Evolutionary conservation across 23 tunicate species (phyloP), one percentile per base, ranked within the genome.

Genomic region (Phallusia fumigata): DNA sequence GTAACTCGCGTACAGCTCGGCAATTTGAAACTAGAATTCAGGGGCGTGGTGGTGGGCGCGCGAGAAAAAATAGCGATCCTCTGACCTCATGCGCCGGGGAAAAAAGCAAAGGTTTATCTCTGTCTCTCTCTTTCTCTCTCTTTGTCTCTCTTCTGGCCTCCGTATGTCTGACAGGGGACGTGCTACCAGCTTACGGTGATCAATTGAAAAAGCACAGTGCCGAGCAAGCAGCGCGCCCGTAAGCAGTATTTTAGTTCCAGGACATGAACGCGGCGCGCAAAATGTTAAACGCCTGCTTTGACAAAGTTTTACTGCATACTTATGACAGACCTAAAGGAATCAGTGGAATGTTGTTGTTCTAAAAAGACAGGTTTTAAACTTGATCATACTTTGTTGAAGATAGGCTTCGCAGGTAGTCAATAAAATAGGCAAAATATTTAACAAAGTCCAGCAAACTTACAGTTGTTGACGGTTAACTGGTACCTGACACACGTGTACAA

Each of bases 101-200:
- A 58, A 58, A 58, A 58, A 58, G 69, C 69, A 58, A 22, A 58
- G 69, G 69, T 58, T 40, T 40, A 40, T 40, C 47, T 40, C 28
- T 58, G 28, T 58, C 16, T 58, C 69, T 58, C 69, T 13, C 69
- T 24, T 58, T 58, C 28, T 58, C 69, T 58, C 69, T 58, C 69
- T 58, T 58, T 58, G 3, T 58, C 69, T 58, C 15, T 22, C 69
- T 58, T 58, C 28, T 24, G 69, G 28, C 28, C 69, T 24, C 69
- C 28, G 69, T 58, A 58, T 58, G 69, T 58, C 69, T 58, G 69
- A 58, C 69, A 58, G 69, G 69, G 69, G 69, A 58, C 69, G 69
- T 58, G 69, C 69, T 58, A 58, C 69, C 69, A 58, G 69, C 69
- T 58, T 58, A 58, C 28, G 69, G 69, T 58, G 69, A 58, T 58